phyloP scores from a whole-genome alignment of 2,888 invertebrate genomes.

The Leucophenga montana region DNA sequence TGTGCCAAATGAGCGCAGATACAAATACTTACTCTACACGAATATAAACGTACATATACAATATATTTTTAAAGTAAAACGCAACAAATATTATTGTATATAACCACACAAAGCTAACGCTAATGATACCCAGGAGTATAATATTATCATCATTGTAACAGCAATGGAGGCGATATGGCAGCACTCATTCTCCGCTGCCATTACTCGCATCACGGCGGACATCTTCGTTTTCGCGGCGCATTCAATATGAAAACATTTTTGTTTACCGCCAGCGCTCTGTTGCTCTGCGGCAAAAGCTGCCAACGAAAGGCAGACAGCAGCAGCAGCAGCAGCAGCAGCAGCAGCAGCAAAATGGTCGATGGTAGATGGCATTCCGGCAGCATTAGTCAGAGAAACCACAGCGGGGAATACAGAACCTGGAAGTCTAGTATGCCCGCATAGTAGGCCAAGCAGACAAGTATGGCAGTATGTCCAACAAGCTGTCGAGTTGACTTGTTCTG shows the following conservation, averaged over 20 bases:
- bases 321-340: too few species aligned
- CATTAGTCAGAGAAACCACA: neutral
- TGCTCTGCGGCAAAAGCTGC: conserved; percentile 1
- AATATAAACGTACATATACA: too few species aligned
- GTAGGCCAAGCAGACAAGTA: neutral
- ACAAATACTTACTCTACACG: too few species aligned
- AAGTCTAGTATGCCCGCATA: neutral
- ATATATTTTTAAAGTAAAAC: neutral
- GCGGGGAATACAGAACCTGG: neutral
- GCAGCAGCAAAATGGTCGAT: too few species aligned
- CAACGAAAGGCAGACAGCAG: conserved; percentile 3
- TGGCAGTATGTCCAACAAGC: neutral
- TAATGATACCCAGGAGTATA: conserved; percentile 46
- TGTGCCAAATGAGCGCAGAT: too few species aligned
- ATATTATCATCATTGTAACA: conserved; percentile 20
- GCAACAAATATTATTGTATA: conserved; percentile 8
- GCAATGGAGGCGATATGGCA: neutral
- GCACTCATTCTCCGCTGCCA: too few species aligned
- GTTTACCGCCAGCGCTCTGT: neutral
- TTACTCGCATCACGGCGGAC: too few species aligned
- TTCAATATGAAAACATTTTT: neutral
- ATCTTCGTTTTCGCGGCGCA: too few species aligned
- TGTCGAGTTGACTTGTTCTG: too few species aligned
- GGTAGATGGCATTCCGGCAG: neutral
- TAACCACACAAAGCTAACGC: conserved; percentile 17